These are phyloP conservation scores for Drosophila bunnanda DNA, from an alignment of 2,888 invertebrate genomes.

Conservation along the genomic window DNA sequence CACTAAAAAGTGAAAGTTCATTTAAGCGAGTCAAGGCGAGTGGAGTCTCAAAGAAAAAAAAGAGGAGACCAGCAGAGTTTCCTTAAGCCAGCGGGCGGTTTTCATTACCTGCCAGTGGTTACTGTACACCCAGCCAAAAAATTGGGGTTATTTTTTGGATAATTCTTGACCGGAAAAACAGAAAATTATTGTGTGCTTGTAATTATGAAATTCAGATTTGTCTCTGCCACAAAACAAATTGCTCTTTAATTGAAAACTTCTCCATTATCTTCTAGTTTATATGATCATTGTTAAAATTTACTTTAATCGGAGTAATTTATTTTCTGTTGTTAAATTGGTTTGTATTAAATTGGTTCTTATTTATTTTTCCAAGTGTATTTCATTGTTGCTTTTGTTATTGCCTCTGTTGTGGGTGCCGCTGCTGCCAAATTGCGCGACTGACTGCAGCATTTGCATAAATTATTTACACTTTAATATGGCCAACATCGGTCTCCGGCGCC, in stretches of 20 bases:
- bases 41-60: constrained; percentile 35
- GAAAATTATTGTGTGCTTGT: not conserved
- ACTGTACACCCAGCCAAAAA: constrained; percentile 24
- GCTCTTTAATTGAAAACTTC: not conserved
- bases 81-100: constrained; percentile 77
- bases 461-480: constrained; percentile 78
- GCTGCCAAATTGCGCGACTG: constrained; percentile 72
- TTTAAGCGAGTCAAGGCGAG: constrained; percentile 75
- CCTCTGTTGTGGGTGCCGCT: constrained; percentile 53
- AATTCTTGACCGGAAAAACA: constrained; percentile 6
- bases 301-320: not conserved
- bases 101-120: constrained; percentile 69
- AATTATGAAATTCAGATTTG: not conserved
- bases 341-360: not conserved
- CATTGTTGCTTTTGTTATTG: constrained; percentile 34
- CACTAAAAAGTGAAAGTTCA: constrained; percentile 79
- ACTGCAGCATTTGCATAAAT: constrained; percentile 76
- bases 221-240: not conserved
- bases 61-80: constrained; percentile 60
- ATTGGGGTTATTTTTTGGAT: not conserved
- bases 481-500: constrained; percentile 64
- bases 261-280: not conserved
- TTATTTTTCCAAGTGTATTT: constrained; percentile 19
- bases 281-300: not conserved
- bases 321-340: not conserved